Base-by-base conservation (phyloP, 2,797 vertebrate genomes). In the Numenius phaeopus region DNA sequence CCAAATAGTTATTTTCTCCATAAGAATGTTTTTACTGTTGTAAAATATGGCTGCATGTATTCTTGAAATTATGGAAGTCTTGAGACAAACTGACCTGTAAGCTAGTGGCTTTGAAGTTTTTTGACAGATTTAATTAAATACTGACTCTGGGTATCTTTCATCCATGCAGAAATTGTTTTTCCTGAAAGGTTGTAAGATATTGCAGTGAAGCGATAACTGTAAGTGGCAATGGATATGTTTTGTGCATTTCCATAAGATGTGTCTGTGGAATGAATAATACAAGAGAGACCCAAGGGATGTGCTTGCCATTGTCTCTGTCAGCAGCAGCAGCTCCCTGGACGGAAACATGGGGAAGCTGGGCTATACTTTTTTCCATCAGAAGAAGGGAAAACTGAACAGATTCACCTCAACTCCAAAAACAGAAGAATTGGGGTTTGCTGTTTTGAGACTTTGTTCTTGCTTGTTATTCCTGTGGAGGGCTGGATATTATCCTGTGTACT, bases 1-100 rank as follows among this genome's bases (percentile, higher is more conserved):
- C 5, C 2, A 29, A 8, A 0, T 37, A 46, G 9, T 67, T 42
- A 3, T 34, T 69, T 71, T 57, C 5, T 62, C 19, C 6, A 0
- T 61, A 47, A n/a, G 30, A 83, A 8, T 26, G 7, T 9, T 78
- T 83, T 71, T 42, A 32, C 20, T 72, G 5, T 12, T 69, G 6
- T 61, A 78, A 75, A 55, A 79, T 10, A 8, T 1, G 5, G 3
- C 20, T 75, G 9, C 27, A 14, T 2, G 47, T 79, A 18, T 19
- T 76, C 67, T 22, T 46, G 30, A 44, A 73, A 57, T 80, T 32
- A 32, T 1, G 7, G 4, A 62, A 30, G 23, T 47, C 21, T 58
- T 95, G 13, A 77, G 55, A 39, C 27, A 62, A 62, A 27, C 2
- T 54, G 22, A 64, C 8, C 7, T 83, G 19, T 81, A 46, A 72